These are phyloP conservation scores for Neocloeon triangulifer DNA, from an alignment of 1,140 invertebrate species.

Conservation along the genomic window DNA sequence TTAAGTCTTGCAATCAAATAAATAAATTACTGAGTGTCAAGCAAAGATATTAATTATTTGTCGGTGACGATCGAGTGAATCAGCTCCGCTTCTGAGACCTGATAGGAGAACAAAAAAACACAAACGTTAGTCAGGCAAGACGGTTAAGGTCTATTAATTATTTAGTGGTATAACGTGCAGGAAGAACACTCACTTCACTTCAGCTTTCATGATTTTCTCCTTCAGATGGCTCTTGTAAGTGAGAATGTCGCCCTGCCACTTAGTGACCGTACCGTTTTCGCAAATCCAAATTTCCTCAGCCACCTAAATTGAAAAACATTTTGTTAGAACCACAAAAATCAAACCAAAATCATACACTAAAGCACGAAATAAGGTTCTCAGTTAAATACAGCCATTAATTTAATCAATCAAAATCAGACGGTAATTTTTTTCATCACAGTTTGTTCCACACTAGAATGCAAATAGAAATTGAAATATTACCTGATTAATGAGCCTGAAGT, in stretches of 20 bases:
- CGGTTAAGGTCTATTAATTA: too few species aligned
- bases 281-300: slow-evolving; percentile 99
- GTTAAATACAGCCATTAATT: too few species aligned
- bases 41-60: too few species aligned
- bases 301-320: slow-evolving; percentile 38
- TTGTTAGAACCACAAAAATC: not conserved
- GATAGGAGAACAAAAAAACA: too few species aligned
- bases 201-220: slow-evolving; percentile 56
- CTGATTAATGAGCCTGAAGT: slow-evolving; percentile 96
- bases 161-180: too few species aligned
- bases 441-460: slow-evolving; percentile 2
- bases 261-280: slow-evolving; percentile 85
- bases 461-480: slow-evolving; percentile 21
- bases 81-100: too few species aligned
- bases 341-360: not conserved
- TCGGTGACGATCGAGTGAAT: too few species aligned
- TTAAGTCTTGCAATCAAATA: too few species aligned
- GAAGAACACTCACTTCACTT: too few species aligned
- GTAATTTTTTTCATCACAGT: slow-evolving; percentile 5
- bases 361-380: slow-evolving; percentile 1
- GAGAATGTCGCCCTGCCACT: slow-evolving; percentile 91
- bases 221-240: slow-evolving; percentile 91
- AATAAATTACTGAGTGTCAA: too few species aligned
- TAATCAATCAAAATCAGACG: slow-evolving; percentile 1
- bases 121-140: too few species aligned